Base-by-base conservation (phyloP, 2,888 invertebrate genomes). In the Theretra japonica region DNA sequence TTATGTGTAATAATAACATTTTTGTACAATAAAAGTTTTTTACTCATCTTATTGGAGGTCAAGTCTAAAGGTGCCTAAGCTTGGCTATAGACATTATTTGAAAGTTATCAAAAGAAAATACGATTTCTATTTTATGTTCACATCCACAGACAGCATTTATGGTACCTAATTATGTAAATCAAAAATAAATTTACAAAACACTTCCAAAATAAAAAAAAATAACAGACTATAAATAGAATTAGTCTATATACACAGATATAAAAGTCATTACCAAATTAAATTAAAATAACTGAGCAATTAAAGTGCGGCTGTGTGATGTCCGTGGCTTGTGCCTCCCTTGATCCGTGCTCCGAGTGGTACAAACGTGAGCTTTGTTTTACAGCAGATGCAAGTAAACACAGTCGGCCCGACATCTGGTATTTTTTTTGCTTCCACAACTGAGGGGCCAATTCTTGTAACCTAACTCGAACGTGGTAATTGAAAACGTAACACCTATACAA, bases 311-410 rank as follows among this genome's bases (percentile, higher is more conserved):
- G 41, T 48, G 65, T 65, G 48, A 65, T 48, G 65, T 65, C 25
- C 48, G 70, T 33, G 21, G 48, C 72, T 74, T 76, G 73, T 81
- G 85, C 83, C 82, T 87, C 86, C 79, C 85, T 86, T 81, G 83
- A 85, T 84, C 81, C 41, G 41, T 11, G 15, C 41, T 41, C 81
- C 80, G 77, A 80, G 75, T 80, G 77, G 80, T 79, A 88, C 88
- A 92, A 86, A 84, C 88, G 86, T 86, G 80, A 84, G 89, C 91
- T 89, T 92, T 93, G 92, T 94, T 90, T 89, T 84, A 87, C 82
- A 86, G 83, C 92, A 92, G 91, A 91, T 91, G 93, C 89, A 92
- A 89, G 92, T 90, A 90, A 93, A 90, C 90, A 90, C 88, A 83
- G 86, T 81, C 85, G 85, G 81, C 79, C 81, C 88, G 78, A 93